A percentile compares a stretch with the other conserved stretches of the same genome.
Evolutionary conservation across 2,888 invertebrate species (phyloP).

Genomic region (Cephonodes hylas): DNA sequence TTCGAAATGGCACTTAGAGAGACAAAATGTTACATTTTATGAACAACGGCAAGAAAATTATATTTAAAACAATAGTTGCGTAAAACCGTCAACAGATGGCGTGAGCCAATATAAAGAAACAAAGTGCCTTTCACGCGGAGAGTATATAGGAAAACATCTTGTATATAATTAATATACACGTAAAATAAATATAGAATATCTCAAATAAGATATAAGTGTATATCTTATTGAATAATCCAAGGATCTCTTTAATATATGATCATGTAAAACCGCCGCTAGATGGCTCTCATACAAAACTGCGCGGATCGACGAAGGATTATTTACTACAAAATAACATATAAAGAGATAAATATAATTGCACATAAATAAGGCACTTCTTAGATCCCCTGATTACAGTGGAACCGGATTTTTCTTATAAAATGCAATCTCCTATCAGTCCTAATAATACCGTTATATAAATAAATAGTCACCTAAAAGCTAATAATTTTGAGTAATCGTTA

Average conservation of each 20-base stretch:
- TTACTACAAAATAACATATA: not conserved
- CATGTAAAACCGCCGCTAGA: constrained; percentile 3
- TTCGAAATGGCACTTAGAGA: constrained; percentile 28
- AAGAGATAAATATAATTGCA: constrained; percentile 12
- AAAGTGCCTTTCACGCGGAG: not conserved
- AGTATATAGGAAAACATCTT: not conserved
- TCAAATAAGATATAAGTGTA: constrained; percentile 28
- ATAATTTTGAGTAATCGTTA: constrained; percentile 6
- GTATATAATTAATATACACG: not conserved
- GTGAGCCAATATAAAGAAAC: not conserved
- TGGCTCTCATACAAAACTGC: not conserved
- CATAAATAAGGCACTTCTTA: constrained; percentile 11
- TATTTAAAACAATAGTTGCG: not conserved
- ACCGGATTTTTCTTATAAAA: constrained; percentile 14
- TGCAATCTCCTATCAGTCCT: constrained; percentile 29
- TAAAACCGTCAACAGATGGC: not conserved
- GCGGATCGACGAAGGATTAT: not conserved
- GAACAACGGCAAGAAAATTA: constrained; percentile 6
- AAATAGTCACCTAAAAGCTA: constrained; percentile 23
- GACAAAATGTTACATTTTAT: not conserved
- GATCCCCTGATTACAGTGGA: not conserved
- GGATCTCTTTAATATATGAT: not conserved
- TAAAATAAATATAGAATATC: constrained; percentile 19
- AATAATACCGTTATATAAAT: constrained; percentile 24
- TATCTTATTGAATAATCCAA: constrained; percentile 29